phyloP scores from a whole-genome alignment of 2,797 vertebrate species.

The Scyliorhinus canicula region DNA sequence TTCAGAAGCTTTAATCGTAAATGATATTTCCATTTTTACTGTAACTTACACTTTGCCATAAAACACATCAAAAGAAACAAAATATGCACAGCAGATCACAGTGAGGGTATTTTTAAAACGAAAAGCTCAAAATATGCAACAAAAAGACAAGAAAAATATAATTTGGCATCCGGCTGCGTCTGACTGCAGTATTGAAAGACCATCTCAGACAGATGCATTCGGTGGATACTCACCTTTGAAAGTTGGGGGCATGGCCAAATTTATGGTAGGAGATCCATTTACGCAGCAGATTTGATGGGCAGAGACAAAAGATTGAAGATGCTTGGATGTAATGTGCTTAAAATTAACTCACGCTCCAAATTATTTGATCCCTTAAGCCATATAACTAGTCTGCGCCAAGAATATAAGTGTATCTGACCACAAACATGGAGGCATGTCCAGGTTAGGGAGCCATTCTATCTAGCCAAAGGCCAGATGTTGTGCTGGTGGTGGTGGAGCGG shows the following conservation, averaged over 20 bases:
- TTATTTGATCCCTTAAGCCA: neutral
- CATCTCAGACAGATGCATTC: neutral
- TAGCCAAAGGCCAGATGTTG: neutral
- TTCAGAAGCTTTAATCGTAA: neutral
- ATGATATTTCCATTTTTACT: neutral
- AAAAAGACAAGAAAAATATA: neutral
- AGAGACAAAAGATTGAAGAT: neutral
- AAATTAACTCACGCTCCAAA: neutral
- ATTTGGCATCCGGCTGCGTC: neutral
- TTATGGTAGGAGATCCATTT: neutral
- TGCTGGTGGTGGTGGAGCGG: too few relatives aligned
- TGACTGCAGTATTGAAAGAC: neutral
- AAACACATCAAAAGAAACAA: neutral
- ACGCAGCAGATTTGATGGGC: neutral
- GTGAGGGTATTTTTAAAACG: neutral
- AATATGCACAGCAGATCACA: neutral
- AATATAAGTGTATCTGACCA: neutral
- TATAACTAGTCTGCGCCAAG: neutral
- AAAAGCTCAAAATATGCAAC: neutral
- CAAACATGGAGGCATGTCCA: neutral
- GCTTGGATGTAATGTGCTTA: neutral
- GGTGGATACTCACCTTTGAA: neutral
- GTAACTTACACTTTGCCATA: neutral
- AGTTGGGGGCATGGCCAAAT: neutral
- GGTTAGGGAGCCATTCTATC: neutral